Evolutionary conservation across 2,797 vertebrate species (phyloP), one percentile per base, ranked within the genome.

Genomic region (Heterohyrax brucei): DNA sequence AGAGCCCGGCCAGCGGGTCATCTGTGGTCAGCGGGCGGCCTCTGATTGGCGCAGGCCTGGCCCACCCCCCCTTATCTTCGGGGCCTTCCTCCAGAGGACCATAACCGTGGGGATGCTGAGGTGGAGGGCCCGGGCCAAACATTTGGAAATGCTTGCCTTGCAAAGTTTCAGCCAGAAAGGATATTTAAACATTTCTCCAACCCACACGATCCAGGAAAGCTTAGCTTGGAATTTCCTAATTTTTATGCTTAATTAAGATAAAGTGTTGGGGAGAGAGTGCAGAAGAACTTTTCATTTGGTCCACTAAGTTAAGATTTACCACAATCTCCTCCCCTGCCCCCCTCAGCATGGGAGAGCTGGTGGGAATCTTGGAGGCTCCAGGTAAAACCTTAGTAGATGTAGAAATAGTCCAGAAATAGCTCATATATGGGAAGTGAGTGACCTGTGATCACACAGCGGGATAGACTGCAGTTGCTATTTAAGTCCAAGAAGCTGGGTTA

Each of bases 61-160:
- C 44, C 87, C 66, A 33, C 50, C 87, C 83, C 56, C 75, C 12
- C 95, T 97, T 95, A 97, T 98, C 95, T 97, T 79, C 56, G 48
- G 78, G 89, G 62, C 73, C 91, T 76, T 89, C 94, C 80, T 94
- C 96, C 66, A 56, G 75, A 96, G 89, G 79, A 84, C 79, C 81
- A 87, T 91, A 14, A 7, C 0, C 10, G 66, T 44, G 91, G 92
- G 90, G 88, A 72, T 80, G 70, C 59, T 14, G 13, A 21, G 80
- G 61, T 6, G 14, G 50, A 89, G 24, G 70, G 92, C 76, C 61
- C 5, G 62, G 83, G 96, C 95, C 97, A 97, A 97, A 97, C 97
- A 98, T 98, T 97, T 97, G 97, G 97, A 97, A 98, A 95, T 13
- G 64, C 92, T 98, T 97, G 95, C 89, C 70, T 97, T 94, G 95